These are phyloP conservation scores for Chelon labrosus DNA, from an alignment of 2,797 vertebrate species.

Conservation along the genomic window DNA sequence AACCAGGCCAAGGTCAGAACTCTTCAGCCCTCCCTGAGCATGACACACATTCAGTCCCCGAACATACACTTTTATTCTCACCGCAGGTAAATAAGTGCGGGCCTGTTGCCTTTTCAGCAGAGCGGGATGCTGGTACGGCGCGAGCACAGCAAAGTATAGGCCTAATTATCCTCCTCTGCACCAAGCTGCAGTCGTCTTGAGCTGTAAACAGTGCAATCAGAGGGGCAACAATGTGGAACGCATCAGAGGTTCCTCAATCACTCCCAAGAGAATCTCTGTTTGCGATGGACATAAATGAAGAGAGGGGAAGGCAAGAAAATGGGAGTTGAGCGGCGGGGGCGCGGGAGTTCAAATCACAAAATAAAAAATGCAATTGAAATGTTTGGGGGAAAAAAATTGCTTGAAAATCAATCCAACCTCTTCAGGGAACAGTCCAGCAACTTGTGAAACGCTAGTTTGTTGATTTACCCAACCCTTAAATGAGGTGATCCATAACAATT, in stretches of 20 bases:
- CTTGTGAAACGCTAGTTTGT: slow-evolving; percentile 46
- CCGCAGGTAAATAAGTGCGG: slow-evolving; percentile 39
- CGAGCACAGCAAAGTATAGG: slow-evolving; percentile 50
- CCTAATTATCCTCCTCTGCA: slow-evolving; percentile 74
- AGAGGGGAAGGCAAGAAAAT: slow-evolving; percentile 47
- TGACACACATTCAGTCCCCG: slow-evolving; percentile 24
- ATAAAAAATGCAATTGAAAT: slow-evolving; percentile 55
- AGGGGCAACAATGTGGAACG: slow-evolving; percentile 75
- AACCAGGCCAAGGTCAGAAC: neutral
- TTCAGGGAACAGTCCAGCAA: slow-evolving; percentile 31
- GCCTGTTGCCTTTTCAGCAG: slow-evolving; percentile 39
- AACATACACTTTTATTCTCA: slow-evolving; percentile 22
- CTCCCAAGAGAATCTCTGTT: slow-evolving; percentile 71
- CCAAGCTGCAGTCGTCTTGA: slow-evolving; percentile 69
- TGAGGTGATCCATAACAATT: slow-evolving; percentile 29
- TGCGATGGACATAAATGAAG: slow-evolving; percentile 70
- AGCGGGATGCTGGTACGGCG: slow-evolving; percentile 58
- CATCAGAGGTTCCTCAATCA: slow-evolving; percentile 63
- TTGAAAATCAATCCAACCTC: slow-evolving; percentile 44
- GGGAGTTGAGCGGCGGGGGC: slow-evolving; percentile 28
- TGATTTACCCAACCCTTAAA: slow-evolving; percentile 32
- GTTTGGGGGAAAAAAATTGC: slow-evolving; percentile 26
- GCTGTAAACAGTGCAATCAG: slow-evolving; percentile 79
- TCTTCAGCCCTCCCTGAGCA: slow-evolving; percentile 12
- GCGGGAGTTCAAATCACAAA: slow-evolving; percentile 45